phyloP scores from a whole-genome alignment of 2,797 vertebrate species.

The Natrix natrix region DNA sequence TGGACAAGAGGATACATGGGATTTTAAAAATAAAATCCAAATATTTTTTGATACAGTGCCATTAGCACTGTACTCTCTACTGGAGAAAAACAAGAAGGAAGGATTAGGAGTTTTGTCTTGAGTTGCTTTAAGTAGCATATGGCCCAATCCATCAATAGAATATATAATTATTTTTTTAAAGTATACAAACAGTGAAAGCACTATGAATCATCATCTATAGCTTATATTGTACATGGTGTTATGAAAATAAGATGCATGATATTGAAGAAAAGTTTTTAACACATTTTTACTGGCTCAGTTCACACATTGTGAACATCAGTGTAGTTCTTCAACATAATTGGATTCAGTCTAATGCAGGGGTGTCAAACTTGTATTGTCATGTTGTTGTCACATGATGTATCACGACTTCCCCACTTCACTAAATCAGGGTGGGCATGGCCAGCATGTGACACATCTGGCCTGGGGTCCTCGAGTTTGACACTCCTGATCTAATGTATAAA shows the following conservation, averaged over 20 bases:
- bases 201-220: not conserved
- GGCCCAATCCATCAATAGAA: not conserved
- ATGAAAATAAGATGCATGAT: not conserved
- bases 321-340: not conserved
- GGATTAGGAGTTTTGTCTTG: not conserved
- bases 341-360: too few relatives aligned
- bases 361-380: too few relatives aligned
- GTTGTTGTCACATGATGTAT: too few relatives aligned
- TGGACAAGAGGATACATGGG: constrained; percentile 15
- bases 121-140: not conserved
- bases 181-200: not conserved
- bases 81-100: not conserved
- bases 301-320: not conserved
- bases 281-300: not conserved
- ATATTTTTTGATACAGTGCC: constrained; percentile 2
- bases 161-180: not conserved
- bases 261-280: not conserved
- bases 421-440: too few relatives aligned
- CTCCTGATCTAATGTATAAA: not conserved
- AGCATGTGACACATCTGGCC: too few relatives aligned
- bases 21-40: constrained; percentile 23
- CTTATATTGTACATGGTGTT: not conserved
- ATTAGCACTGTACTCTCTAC: not conserved
- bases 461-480: too few relatives aligned
- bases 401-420: too few relatives aligned